Percentiles rank a stretch among this genome's conserved stretches.
phyloP scores from a whole-genome alignment of 2,113 vertebrate genomes.

The Cebidichthys violaceus region DNA sequence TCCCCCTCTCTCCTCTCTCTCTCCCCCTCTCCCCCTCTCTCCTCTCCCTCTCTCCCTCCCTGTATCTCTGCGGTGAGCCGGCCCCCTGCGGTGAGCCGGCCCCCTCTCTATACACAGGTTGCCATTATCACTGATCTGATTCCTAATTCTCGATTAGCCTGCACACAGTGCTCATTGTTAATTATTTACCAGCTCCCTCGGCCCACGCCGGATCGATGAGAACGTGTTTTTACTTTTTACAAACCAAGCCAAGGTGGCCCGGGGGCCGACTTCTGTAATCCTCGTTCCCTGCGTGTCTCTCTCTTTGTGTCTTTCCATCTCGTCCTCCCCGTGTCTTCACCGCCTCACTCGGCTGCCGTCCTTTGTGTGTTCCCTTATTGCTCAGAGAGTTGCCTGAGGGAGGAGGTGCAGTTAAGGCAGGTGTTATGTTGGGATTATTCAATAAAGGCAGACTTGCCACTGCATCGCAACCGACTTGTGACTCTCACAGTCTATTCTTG shows the following conservation, averaged over 20 bases:
- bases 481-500: conserved; percentile 69
- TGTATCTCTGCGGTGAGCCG: too few species aligned
- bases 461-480: conserved; percentile 65
- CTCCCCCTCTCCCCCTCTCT: conserved; percentile 34
- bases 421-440: conserved; percentile 69
- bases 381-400: conserved; percentile 64
- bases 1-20: too few species aligned
- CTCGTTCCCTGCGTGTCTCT: conserved; percentile 13
- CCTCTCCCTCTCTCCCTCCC: conserved; percentile 39
- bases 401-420: conserved; percentile 45
- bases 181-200: conserved; percentile 73
- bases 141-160: conserved; percentile 78
- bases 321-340: conserved; percentile 35
- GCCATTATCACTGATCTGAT: conserved; percentile 73
- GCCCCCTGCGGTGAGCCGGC: conserved; percentile 20
- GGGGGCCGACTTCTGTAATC: conserved; percentile 49
- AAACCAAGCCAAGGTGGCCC: conserved; percentile 53
- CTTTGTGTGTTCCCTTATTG: conserved; percentile 58
- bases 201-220: conserved; percentile 62
- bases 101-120: conserved; percentile 53
- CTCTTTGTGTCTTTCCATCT: conserved; percentile 47
- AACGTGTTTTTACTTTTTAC: conserved; percentile 11
- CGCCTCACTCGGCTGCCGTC: conserved; percentile 27
- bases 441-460: conserved; percentile 58
- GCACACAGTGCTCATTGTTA: conserved; percentile 61